phyloP scores from a whole-genome alignment of 2,113 vertebrate species.

The Trichomycterus rosablanca region DNA sequence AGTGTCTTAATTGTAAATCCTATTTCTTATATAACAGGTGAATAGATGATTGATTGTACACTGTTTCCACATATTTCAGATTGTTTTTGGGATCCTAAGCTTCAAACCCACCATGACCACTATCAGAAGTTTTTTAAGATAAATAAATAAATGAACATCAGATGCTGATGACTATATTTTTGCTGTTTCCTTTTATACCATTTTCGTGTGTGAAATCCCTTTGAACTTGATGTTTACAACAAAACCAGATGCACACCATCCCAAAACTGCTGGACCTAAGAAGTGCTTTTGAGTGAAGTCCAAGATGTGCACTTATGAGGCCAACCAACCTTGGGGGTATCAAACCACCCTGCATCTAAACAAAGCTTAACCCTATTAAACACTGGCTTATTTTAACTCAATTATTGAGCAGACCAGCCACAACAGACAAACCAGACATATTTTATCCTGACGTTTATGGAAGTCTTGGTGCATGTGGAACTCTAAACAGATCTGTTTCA shows the following conservation, averaged over 20 bases:
- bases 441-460: conserved; percentile 25
- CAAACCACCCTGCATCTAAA: conserved; percentile 8
- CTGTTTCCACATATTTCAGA: too few relatives aligned
- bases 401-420: conserved; percentile 12
- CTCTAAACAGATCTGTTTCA: conserved; percentile 24
- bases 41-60: too few relatives aligned
- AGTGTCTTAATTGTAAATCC: too few relatives aligned
- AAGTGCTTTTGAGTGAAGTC: conserved; percentile 4
- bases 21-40: too few relatives aligned
- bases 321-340: conserved; percentile 4
- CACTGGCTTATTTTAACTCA: not conserved
- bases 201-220: too few relatives aligned
- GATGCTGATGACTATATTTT: too few relatives aligned
- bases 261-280: not conserved
- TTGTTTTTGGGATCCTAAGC: too few relatives aligned
- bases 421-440: conserved; percentile 23
- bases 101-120: too few relatives aligned
- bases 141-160: too few relatives aligned
- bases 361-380: not conserved
- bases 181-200: too few relatives aligned
- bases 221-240: not conserved
- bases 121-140: too few relatives aligned
- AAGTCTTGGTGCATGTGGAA: too few relatives aligned
- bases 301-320: conserved; percentile 2
- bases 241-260: not conserved